phyloP scores from a whole-genome alignment of 1,140 invertebrate genomes.

The Cydia amplana region DNA sequence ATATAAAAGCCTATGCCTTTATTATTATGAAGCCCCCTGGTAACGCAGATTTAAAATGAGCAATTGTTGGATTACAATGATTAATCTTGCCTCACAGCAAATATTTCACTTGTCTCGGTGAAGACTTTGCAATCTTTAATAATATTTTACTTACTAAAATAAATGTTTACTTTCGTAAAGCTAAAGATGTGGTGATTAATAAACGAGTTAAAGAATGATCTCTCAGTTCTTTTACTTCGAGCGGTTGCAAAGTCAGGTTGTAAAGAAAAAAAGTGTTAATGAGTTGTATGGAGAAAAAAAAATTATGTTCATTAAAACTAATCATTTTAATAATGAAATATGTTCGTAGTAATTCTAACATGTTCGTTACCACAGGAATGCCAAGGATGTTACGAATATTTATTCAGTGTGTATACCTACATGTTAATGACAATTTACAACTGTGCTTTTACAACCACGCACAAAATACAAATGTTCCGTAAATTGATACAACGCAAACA shows the following conservation, averaged over 20 bases:
- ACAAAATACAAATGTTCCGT: conserved; percentile 56
- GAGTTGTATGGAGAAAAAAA: not conserved
- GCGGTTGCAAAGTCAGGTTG: not conserved
- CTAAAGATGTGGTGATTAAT: conserved; percentile 24
- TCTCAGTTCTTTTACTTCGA: not conserved
- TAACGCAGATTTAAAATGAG: conserved; percentile 59
- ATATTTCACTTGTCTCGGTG: conserved; percentile 55
- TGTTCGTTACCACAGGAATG: not conserved
- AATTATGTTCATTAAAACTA: not conserved
- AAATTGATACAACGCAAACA: conserved; percentile 61
- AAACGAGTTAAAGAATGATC: not conserved
- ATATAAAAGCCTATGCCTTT: conserved; percentile 61
- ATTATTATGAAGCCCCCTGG: conserved; percentile 47
- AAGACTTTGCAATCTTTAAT: conserved; percentile 57
- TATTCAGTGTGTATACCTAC: conserved; percentile 18
- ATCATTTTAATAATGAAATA: not conserved
- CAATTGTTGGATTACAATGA: conserved; percentile 69
- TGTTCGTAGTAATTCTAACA: not conserved
- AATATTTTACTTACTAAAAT: conserved; percentile 38
- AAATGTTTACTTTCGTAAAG: conserved; percentile 11
- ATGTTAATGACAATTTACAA: conserved; percentile 43
- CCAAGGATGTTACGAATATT: conserved; percentile 31
- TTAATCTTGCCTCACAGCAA: conserved; percentile 51
- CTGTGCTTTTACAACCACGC: conserved; percentile 48
- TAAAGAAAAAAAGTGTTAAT: too few species aligned